Base-by-base conservation (phyloP, 1,140 invertebrate genomes). In the Drosophila lacteicornis region DNA sequence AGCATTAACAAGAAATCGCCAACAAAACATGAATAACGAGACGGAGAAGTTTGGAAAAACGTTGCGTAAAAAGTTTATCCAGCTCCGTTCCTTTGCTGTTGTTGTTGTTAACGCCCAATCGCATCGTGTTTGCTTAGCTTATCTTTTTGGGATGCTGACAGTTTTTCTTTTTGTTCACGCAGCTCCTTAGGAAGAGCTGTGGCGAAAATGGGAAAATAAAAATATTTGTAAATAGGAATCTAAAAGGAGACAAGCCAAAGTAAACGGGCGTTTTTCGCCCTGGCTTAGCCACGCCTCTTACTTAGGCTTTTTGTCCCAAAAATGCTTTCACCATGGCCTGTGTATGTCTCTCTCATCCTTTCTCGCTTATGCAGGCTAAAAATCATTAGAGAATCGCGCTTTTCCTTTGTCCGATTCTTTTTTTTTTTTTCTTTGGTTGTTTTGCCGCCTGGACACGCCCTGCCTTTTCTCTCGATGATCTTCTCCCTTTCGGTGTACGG, bases 71-170 rank as follows among this genome's bases (percentile, higher is more conserved):
- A 63, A 70, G 43, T 58, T 47, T 36, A 46, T 33, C 46, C 30
- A 38, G 36, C 50, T 25, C 12, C 27, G 11, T 25, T 46, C 7
- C 19, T 13, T 53, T 40, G 22, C 38, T 79, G 49, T n/a, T 70
- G 40, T 61, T 75, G 55, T 73, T 79, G 55, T 80, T 80, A 80
- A 80, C 79, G 78, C 78, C 73, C 68, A 78, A 78, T 82, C 75
- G 68, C 79, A 60, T 61, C 65, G 60, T 65, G 65, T 80, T 80
- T 80, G 50, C 79, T 73, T 80, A 75, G 67, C 76, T 79, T 79
- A 76, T 79, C 63, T 81, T 62, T 76, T 77, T 43, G 49, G 75
- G 49, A 40, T 55, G 75, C 61, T 76, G 74, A 76, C 74, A 76
- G 73, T 59, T 76, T 76, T 36, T 36, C 0, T 38, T 38, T 12